Base-by-base conservation (phyloP, 2,888 invertebrate genomes). In the Drosophila colorata region DNA sequence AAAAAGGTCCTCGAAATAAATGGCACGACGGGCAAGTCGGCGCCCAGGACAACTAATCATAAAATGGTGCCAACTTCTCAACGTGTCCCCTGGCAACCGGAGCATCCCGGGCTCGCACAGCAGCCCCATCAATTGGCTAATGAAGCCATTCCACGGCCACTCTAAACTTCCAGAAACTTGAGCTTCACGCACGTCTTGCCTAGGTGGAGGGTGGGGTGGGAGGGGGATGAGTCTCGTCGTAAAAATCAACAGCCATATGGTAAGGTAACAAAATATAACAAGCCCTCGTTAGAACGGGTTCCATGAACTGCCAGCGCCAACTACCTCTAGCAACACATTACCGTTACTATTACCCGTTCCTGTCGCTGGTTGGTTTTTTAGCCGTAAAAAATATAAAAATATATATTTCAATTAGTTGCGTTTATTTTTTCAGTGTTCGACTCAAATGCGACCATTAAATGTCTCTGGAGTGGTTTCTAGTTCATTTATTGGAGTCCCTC, bases 191-290 rank as follows among this genome's bases (percentile, higher is more conserved):
- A 11, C 44, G 14, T 33, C 35, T 23, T 46, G 9, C n/a, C 20
- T 25, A 13, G 6, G 31, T 11, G 11, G 35, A n/a, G 11, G 9
- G 31, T 4, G 8, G 11, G 0, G 6, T 4, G 11, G 0, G 14
- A 2, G 0, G 11, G 20, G 7, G 4, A 0, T 16, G 14, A 3
- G 16, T 33, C 44, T 40, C 51, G 63, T 88, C 83, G 78, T 88
- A 87, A 88, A 88, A 88, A 67, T 78, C 88, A 78, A 83, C 78
- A 52, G 52, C 87, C 83, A 84, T 88, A 88, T 84, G 83, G 88
- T 63, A 65, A 80, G 87, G 87, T 88, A 84, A 88, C 83, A 84
- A 87, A 83, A 83, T 87, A 84, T 88, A 84, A 83, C 88, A 88
- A 88, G 88, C 81, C 47, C 40, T 38, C 47, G 33, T 44, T 59